phyloP scores from a whole-genome alignment of 2,888 invertebrate genomes.

The Heliconius ismenius region DNA sequence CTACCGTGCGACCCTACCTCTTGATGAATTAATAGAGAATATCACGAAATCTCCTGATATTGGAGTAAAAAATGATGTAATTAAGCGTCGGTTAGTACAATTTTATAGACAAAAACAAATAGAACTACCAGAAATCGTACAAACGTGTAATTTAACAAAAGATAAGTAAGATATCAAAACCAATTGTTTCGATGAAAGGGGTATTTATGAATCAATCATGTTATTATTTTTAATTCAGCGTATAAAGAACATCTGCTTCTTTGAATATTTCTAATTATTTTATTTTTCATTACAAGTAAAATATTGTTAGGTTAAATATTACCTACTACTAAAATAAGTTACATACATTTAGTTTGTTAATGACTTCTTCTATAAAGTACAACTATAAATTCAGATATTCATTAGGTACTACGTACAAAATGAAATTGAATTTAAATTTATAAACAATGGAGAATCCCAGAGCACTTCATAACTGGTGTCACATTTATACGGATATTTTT shows the following conservation, averaged over 20 bases:
- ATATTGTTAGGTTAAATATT: conserved; percentile 27
- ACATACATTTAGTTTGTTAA: background rate
- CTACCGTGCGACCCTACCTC: conserved; percentile 52
- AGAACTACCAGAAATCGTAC: conserved; percentile 50
- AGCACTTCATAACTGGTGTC: conserved; percentile 61
- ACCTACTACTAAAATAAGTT: background rate
- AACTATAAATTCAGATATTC: background rate
- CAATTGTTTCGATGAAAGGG: conserved; percentile 67
- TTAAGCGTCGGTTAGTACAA: conserved; percentile 30
- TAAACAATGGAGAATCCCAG: conserved; percentile 49
- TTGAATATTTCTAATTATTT: conserved; percentile 27
- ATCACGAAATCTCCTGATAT: conserved; percentile 59
- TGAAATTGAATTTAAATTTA: conserved; percentile 52
- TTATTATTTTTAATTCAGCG: conserved; percentile 73
- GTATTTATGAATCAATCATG: conserved; percentile 69
- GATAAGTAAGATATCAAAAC: conserved; percentile 69
- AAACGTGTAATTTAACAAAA: conserved; percentile 68
- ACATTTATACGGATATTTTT: conserved; percentile 69
- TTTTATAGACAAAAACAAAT: conserved; percentile 25
- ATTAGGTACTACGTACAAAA: conserved; percentile 1
- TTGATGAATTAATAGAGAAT: conserved; percentile 63
- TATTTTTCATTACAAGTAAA: conserved; percentile 33
- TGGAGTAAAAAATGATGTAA: conserved; percentile 36
- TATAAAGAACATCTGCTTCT: conserved; percentile 61
- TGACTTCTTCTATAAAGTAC: background rate